Conservation (phyloP, 2,797 vertebrate species). For the Cossypha niveicapilla region DNA sequence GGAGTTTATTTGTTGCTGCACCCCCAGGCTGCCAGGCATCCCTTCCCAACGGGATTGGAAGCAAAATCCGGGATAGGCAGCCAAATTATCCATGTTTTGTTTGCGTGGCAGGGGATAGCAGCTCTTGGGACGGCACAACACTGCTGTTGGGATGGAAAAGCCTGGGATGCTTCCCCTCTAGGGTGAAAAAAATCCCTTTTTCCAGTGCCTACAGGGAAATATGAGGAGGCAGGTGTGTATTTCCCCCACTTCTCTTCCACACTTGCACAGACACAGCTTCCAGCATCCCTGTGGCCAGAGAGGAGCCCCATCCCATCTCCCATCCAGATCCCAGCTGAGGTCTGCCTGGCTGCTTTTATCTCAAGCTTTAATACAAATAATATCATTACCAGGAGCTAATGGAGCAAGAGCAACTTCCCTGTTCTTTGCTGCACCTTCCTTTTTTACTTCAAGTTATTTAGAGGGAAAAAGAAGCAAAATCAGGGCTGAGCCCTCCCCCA, state of each 20-base stretch:
- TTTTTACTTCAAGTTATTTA: neutral
- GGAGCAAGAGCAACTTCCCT: neutral
- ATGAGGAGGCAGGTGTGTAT: rapidly evolving
- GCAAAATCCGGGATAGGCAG: neutral
- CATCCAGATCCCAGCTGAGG: neutral
- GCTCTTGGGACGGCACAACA: neutral
- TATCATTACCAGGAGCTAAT: neutral
- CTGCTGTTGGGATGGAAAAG: neutral
- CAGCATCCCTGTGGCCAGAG: neutral
- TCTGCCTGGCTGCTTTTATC: neutral
- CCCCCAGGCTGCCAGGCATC: neutral
- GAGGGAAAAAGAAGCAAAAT: neutral
- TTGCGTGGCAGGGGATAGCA: neutral
- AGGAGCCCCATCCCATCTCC: neutral
- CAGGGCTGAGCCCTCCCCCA: neutral
- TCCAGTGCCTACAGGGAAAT: neutral
- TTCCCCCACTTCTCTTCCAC: neutral
- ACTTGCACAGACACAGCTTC: neutral
- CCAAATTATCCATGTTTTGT: neutral
- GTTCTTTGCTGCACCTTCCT: neutral
- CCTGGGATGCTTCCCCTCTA: rapidly evolving
- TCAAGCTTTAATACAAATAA: neutral
- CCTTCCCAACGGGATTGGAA: rapidly evolving
- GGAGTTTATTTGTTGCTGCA: neutral
- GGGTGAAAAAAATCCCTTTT: neutral